Evolutionary conservation across 2,888 invertebrate genomes (phyloP), one percentile per base, ranked within the genome.

Genomic region (Kuschelorhynchus macadamiae): DNA sequence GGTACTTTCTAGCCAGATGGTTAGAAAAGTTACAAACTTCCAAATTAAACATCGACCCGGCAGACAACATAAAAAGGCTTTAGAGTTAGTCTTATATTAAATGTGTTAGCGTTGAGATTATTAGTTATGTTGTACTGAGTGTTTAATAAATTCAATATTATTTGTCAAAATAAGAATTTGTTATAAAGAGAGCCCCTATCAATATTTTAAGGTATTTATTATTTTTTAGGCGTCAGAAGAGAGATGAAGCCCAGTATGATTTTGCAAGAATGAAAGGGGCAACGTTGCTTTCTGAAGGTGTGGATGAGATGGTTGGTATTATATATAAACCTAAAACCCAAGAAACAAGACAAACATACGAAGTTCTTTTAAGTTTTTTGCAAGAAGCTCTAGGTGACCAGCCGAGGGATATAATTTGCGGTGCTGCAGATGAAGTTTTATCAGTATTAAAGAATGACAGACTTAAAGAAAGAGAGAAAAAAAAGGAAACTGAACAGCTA

Each of bases 351-450:
- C 97, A 98, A 81, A 98, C 98, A 0, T 99, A 98, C 77, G 98
- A 98, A 82, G 91, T 98, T 36, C 86, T 99, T 50, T 86, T 99
- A 30, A 96, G 96, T 74, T 97, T 98, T 80, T 95, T 99, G 82
- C 98, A 98, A 86, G 96, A 96, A 79, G 95, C 97, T 0, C 87
- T 99, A 0, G 98, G 98, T 0, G 99, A 99, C 85, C 92, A 98
- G 86, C 97, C 98, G 0, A 87, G 97, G 61, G 98, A 99, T 83
- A 94, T 99, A 72, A 84, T 99, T 21, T 98, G 98, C 81, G 99
- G 98, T 30, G 98, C 99, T 7, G 98, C 98, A n/a, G 99, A 99
- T 85, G 99, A 99, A 88, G 96, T 99, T 59, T 85, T 98, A 32
- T 90, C 94, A 0, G 95, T 96, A 0, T 85, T 99, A 20, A 99